These are phyloP conservation scores for Callipepla squamata DNA, from an alignment of 2,113 vertebrate genomes.

Conservation along the genomic window DNA sequence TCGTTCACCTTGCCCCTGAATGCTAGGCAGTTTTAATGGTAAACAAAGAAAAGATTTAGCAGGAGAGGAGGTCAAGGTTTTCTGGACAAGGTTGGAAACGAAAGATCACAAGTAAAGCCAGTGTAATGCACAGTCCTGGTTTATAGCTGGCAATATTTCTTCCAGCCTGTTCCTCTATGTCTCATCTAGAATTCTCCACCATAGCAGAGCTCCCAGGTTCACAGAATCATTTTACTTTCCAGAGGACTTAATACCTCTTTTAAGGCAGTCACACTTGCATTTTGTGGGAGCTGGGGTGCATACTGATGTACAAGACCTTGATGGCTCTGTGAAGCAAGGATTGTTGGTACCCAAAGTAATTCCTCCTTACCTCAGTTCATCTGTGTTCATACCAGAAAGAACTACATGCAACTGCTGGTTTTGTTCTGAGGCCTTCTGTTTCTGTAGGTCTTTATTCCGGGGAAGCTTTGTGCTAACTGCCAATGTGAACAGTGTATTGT, in stretches of 20 bases:
- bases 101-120: background rate
- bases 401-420: background rate
- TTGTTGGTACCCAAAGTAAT: rapidly evolving
- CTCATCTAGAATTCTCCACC: conserved; percentile 33
- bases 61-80: background rate
- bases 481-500: background rate
- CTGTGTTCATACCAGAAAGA: background rate
- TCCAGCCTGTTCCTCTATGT: background rate
- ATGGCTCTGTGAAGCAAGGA: background rate
- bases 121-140: background rate
- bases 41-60: conserved; percentile 9
- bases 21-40: background rate
- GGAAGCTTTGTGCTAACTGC: background rate
- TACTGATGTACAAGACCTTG: background rate
- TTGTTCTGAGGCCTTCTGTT: background rate
- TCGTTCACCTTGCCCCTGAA: background rate
- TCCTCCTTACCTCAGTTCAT: background rate
- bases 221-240: background rate
- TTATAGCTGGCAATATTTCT: background rate
- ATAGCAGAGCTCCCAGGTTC: background rate
- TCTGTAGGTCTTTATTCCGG: background rate
- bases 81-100: background rate
- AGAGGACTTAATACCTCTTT: background rate
- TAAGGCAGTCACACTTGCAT: background rate
- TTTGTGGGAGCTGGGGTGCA: background rate